Conservation (phyloP, 1,140 invertebrate genomes). For the Drosophila yakuba region DNA sequence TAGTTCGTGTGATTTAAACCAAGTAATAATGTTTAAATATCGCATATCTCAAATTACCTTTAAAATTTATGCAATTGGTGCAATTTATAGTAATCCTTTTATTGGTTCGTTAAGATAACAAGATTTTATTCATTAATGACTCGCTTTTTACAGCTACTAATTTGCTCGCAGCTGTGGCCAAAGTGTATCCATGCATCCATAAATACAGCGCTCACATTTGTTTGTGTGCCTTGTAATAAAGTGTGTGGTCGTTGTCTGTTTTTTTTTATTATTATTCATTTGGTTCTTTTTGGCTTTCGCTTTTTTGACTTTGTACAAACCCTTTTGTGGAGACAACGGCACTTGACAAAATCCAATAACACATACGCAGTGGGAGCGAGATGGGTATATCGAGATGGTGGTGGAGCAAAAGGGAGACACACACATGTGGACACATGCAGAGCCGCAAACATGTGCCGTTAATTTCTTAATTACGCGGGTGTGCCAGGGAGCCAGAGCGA, state of each 20-base stretch:
- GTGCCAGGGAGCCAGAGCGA: conserved; percentile 38
- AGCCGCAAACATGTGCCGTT: conserved; percentile 77
- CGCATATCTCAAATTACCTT: too few species aligned
- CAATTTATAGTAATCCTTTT: background rate
- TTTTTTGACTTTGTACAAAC: conserved; percentile 77
- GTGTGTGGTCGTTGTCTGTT: conserved; percentile 61
- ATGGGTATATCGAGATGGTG: conserved; percentile 12
- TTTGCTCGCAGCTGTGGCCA: conserved; percentile 38
- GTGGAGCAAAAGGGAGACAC: conserved; percentile 13
- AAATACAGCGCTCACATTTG: conserved; percentile 14
- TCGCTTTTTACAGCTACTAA: conserved; percentile 12
- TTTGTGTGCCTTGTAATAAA: conserved; percentile 62
- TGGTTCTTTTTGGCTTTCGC: conserved; percentile 73
- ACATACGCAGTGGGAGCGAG: conserved; percentile 8
- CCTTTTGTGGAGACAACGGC: conserved; percentile 59
- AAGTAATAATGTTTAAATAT: too few species aligned
- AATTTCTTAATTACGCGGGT: conserved; percentile 81
- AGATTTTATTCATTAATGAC: conserved; percentile 13
- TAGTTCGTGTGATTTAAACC: too few species aligned
- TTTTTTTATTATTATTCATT: conserved; percentile 30
- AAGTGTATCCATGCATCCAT: conserved; percentile 25
- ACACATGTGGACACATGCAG: conserved; percentile 53
- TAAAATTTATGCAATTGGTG: background rate
- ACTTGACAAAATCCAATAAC: conserved; percentile 76
- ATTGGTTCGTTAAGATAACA: conserved; percentile 8